Percentiles rank a stretch among this genome's conserved stretches.
phyloP scores from a whole-genome alignment of 2,888 invertebrate genomes.

The Lasioglossum morio region DNA sequence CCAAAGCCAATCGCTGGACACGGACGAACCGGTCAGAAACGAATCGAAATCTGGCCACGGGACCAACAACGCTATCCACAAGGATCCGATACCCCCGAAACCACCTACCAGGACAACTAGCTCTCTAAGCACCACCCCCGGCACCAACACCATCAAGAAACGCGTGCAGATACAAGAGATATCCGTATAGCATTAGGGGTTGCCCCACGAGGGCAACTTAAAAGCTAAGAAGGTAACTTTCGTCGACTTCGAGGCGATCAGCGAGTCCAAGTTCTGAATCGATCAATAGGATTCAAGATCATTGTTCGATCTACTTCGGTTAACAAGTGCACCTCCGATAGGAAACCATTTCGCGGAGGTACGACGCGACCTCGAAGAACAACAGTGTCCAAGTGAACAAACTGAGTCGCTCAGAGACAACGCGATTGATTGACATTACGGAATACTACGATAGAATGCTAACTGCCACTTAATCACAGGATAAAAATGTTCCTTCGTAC shows the following conservation, averaged over 20 bases:
- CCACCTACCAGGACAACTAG: constrained; percentile 82
- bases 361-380: background rate
- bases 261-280: constrained; percentile 79
- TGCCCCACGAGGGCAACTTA: constrained; percentile 82
- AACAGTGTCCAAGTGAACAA: background rate
- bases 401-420: background rate
- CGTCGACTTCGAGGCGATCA: constrained; percentile 75
- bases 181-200: constrained; percentile 88
- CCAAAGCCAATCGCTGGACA: constrained; percentile 50
- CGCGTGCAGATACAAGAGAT: constrained; percentile 93
- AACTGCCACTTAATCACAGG: constrained; percentile 28
- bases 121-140: constrained; percentile 73
- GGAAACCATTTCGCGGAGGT: background rate
- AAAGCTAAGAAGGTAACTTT: constrained; percentile 82
- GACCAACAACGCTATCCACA: constrained; percentile 57
- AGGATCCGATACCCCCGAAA: constrained; percentile 79
- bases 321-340: background rate
- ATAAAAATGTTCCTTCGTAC: constrained; percentile 33
- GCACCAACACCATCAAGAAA: constrained; percentile 88
- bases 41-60: constrained; percentile 59
- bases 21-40: constrained; percentile 49
- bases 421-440: background rate
- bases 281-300: background rate
- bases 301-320: background rate
- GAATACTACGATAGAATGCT: background rate